Evolutionary conservation across 2,888 invertebrate species (phyloP).

Genomic region (Leuctra nigra): DNA sequence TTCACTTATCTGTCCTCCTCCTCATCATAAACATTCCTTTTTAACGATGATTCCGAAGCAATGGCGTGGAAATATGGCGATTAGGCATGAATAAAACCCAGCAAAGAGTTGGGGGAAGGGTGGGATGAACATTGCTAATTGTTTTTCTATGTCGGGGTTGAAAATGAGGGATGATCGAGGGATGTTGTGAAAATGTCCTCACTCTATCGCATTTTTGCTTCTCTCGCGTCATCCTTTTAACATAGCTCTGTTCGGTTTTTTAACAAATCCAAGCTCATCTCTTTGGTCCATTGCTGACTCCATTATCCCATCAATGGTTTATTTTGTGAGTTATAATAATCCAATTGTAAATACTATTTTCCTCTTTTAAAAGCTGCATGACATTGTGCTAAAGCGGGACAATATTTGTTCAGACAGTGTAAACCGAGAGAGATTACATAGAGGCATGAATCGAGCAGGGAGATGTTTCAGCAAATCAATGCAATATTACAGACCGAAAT

Average conservation of each 20-base stretch:
- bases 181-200: constrained; percentile 1
- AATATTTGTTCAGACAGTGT: no score
- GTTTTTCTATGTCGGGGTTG: constrained; percentile 18
- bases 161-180: constrained; percentile 15
- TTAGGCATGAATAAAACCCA: constrained; percentile 14
- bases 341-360: no score
- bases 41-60: constrained; percentile 12
- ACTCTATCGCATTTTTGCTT: constrained; percentile 4
- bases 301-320: no score
- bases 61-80: constrained; percentile 20
- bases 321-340: no score
- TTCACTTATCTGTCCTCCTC: background rate
- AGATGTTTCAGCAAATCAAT: no score
- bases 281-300: no score
- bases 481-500: no score
- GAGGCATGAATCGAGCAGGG: no score
- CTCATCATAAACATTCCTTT: constrained; percentile 6
- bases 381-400: no score
- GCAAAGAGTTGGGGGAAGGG: background rate
- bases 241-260: background rate
- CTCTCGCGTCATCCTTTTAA: constrained; percentile 14
- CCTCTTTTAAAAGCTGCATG: no score
- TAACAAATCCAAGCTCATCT: background rate
- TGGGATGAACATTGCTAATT: constrained; percentile 14
- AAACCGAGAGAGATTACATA: no score